Percentiles rank a stretch among this genome's conserved stretches.
Evolutionary conservation across 1,140 invertebrate species (phyloP).

Genomic region (Drosophila saltans): DNA sequence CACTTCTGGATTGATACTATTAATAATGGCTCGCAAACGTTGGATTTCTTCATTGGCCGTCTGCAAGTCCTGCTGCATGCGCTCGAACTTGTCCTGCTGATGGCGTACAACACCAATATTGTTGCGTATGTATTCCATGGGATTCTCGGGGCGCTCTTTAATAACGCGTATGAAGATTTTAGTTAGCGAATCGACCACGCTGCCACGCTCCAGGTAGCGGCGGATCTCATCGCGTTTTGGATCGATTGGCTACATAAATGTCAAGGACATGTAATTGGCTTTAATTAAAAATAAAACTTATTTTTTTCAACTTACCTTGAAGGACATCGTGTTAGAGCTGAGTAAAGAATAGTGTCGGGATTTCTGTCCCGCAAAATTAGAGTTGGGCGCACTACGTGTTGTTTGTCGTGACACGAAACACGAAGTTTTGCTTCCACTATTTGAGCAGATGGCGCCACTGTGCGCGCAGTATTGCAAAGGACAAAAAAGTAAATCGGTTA

Average conservation of each 20-base stretch:
- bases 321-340: constrained; percentile 62
- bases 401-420: too few relatives aligned
- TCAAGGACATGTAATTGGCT: background rate
- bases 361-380: background rate
- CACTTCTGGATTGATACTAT: constrained; percentile 65
- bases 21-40: constrained; percentile 69
- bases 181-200: constrained; percentile 95
- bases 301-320: constrained; percentile 58
- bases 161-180: constrained; percentile 93
- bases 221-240: constrained; percentile 96
- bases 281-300: background rate
- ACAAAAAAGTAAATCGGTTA: too few relatives aligned
- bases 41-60: constrained; percentile 69
- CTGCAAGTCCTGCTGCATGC: constrained; percentile 69
- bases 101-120: constrained; percentile 84
- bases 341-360: background rate
- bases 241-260: constrained; percentile 87
- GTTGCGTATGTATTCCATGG: constrained; percentile 90
- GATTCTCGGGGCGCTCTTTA: constrained; percentile 95
- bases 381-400: too few relatives aligned
- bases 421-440: too few relatives aligned
- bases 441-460: too few relatives aligned
- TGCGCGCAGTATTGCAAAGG: too few relatives aligned
- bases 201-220: constrained; percentile 94
- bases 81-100: constrained; percentile 74